Evolutionary conservation across 2,888 invertebrate species (phyloP), one percentile per base, ranked within the genome.

Genomic region (Neoitamus cyanurus): DNA sequence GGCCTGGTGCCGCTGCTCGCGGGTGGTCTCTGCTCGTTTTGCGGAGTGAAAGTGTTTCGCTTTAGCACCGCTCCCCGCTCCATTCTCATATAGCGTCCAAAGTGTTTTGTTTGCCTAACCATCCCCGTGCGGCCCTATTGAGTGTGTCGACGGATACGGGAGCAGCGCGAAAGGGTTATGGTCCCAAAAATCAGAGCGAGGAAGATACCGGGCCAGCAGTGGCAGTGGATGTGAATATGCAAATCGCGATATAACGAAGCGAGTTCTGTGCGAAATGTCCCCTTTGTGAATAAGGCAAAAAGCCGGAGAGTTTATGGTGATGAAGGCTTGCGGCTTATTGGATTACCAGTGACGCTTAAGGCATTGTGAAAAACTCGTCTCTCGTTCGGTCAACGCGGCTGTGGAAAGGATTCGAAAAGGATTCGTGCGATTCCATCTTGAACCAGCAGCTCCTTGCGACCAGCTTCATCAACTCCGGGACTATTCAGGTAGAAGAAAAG

Each of bases 221-320:
- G 80, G 34, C 6, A 68, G 58, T 58, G 68, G 58, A 34, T 31
- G 68, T 80, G 48, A 58, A 25, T 80, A 80, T 80, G 80, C 80
- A 80, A 80, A 80, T 80, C 15, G 48, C 48, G 80, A 80, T 80
- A 58, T 80, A 80, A 80, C 31, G 46, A 48, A 80, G 42, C 13
- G 48, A 58, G 37, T 75, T 75, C 37, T 75, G 13, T 37, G 30
- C 25, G 37, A 28, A 80, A 80, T 80, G 48, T 48, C 25, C 68
- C 58, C 15, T 80, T 80, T 68, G 68, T 80, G 48, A 42, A 78
- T 78, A 46, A 48, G 37, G 28, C 25, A 46, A 28, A 58, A 68
- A 58, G 68, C 58, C 31, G 13, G 58, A 31, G 30, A 58, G 28
- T 31, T 48, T 31, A 31, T 80, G 34, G 80, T 80, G 80, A 48